Conservation (phyloP, 2,888 invertebrate genomes). For the Ellobium chinense region DNA sequence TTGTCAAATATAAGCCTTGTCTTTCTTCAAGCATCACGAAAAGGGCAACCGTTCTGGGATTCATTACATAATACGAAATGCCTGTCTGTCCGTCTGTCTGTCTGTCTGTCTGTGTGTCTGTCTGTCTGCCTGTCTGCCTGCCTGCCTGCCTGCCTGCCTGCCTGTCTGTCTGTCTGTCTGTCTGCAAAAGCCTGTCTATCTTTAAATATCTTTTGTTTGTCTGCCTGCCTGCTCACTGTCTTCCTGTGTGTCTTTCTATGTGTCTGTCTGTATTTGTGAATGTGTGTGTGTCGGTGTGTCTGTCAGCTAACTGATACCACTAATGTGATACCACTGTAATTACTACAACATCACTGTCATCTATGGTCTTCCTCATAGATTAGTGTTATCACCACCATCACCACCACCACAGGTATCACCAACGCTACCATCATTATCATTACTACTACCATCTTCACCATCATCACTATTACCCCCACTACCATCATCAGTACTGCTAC, state of each 20-base stretch:
- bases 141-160: neutral
- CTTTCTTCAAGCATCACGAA: too few species aligned
- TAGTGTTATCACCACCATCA: slow-evolving; percentile 27
- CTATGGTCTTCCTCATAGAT: too few species aligned
- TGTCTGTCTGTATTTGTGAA: neutral
- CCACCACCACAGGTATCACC: neutral
- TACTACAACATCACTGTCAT: too few species aligned
- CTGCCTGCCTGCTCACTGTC: neutral
- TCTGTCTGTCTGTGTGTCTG: neutral
- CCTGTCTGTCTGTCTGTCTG: neutral
- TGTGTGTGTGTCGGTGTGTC: neutral
- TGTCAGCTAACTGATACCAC: neutral
- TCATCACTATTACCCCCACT: slow-evolving; percentile 45
- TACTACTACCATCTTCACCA: slow-evolving; percentile 26
- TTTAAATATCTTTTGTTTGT: too few species aligned
- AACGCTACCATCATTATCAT: slow-evolving; percentile 6
- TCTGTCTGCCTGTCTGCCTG: neutral
- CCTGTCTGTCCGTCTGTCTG: neutral
- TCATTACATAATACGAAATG: neutral
- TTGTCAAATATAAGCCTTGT: too few species aligned
- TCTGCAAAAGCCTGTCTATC: too few species aligned
- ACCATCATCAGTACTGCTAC: slow-evolving; percentile 52
- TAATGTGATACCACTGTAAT: too few species aligned
- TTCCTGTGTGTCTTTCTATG: neutral
- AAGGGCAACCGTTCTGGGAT: too few species aligned